phyloP scores from a whole-genome alignment of 1,140 invertebrate genomes.

The Drusus annulatus region DNA sequence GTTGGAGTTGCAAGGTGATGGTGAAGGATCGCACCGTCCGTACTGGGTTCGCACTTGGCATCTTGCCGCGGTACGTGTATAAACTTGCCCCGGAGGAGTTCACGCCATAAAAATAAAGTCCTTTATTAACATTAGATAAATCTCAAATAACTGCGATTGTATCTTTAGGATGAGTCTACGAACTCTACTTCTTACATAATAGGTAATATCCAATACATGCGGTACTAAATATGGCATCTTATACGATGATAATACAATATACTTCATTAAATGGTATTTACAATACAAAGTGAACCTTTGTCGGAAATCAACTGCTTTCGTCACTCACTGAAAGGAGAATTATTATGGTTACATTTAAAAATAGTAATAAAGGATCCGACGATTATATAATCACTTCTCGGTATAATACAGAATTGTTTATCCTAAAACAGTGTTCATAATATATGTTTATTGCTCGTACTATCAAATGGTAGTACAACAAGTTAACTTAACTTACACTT shows the following conservation, averaged over 20 bases:
- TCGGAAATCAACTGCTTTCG: constrained; percentile 53
- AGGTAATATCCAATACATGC: constrained; percentile 40
- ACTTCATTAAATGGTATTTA: constrained; percentile 55
- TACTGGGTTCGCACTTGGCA: background rate
- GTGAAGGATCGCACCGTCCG: constrained; percentile 25
- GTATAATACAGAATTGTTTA: constrained; percentile 44
- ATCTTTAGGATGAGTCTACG: constrained; percentile 28
- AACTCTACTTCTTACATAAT: constrained; percentile 41
- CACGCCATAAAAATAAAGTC: constrained; percentile 37
- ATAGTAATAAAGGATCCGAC: constrained; percentile 34
- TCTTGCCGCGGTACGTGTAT: background rate
- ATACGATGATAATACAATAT: constrained; percentile 45
- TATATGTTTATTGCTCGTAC: constrained; percentile 49
- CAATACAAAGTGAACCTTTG: constrained; percentile 52
- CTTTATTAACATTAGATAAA: constrained; percentile 37
- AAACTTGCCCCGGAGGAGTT: constrained; percentile 7
- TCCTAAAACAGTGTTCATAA: constrained; percentile 44
- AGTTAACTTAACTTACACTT: constrained; percentile 52
- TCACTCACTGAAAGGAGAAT: constrained; percentile 41
- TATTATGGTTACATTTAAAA: constrained; percentile 38
- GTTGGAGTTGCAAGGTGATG: constrained; percentile 26
- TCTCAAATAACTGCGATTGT: constrained; percentile 39
- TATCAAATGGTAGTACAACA: constrained; percentile 46
- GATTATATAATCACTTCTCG: background rate
- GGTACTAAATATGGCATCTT: constrained; percentile 58